A percentile compares a stretch with the other conserved stretches of the same genome.
These are phyloP conservation scores for Calameuta pallipes DNA, from an alignment of 2,888 invertebrate species.

Conservation along the genomic window DNA sequence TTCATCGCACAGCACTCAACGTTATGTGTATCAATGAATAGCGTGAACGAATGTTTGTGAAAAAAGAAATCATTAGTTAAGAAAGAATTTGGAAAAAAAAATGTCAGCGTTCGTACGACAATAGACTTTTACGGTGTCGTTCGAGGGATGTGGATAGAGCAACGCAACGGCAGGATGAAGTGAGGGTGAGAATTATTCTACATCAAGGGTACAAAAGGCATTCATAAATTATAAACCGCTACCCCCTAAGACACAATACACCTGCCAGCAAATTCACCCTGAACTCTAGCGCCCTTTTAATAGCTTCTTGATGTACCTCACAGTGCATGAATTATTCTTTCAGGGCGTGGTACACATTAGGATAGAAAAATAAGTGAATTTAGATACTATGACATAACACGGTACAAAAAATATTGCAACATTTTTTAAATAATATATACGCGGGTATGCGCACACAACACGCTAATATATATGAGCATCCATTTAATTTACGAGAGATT, in stretches of 20 bases:
- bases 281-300: neutral
- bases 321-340: too few relatives aligned
- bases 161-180: neutral
- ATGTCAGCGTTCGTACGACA: neutral
- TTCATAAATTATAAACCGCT: neutral
- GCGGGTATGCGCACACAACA: too few relatives aligned
- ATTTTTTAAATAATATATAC: neutral
- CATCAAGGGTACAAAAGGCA: neutral
- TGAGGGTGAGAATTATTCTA: neutral
- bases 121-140: neutral
- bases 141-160: neutral
- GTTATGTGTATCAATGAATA: neutral
- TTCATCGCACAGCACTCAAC: neutral
- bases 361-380: too few relatives aligned
- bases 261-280: neutral
- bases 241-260: neutral
- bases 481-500: too few relatives aligned
- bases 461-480: too few relatives aligned
- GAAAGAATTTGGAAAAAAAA: neutral
- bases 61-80: neutral
- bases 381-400: neutral
- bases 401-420: neutral
- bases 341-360: too few relatives aligned
- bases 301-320: too few relatives aligned
- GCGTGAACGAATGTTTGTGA: neutral